A percentile compares a stretch with the other conserved stretches of the same genome.
phyloP scores from a whole-genome alignment of 2,113 vertebrate genomes.

The Cyprinodon variegatus region DNA sequence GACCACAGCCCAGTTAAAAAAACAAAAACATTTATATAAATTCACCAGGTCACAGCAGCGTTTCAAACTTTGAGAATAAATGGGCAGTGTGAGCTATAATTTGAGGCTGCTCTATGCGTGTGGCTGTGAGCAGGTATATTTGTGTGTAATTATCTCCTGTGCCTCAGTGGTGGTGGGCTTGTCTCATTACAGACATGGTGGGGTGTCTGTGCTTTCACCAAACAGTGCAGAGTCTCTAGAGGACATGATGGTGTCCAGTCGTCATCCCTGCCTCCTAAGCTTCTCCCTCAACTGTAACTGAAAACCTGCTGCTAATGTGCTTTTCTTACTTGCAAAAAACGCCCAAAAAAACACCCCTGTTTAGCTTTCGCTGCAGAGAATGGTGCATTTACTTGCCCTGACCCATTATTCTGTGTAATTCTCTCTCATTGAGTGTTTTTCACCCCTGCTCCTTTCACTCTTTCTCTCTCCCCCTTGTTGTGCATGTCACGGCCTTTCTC shows the following conservation, averaged over 20 bases:
- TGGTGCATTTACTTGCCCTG: constrained; percentile 44
- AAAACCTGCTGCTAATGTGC: constrained; percentile 59
- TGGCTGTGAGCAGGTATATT: constrained; percentile 24
- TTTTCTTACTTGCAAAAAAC: constrained; percentile 50
- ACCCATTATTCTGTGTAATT: constrained; percentile 59
- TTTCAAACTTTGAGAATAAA: constrained; percentile 25
- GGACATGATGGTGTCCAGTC: constrained; percentile 51
- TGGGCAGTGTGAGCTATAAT: background rate
- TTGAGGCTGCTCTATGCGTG: constrained; percentile 4
- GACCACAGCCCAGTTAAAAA: background rate
- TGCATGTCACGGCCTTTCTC: constrained; percentile 19
- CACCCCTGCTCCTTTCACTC: constrained; percentile 10
- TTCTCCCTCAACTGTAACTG: constrained; percentile 35
- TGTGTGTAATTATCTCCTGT: constrained; percentile 60
- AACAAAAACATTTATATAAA: background rate
- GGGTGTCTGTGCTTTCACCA: constrained; percentile 46
- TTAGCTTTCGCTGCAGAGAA: constrained; percentile 35
- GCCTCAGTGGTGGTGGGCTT: constrained; percentile 50
- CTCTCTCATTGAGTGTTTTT: constrained; percentile 25
- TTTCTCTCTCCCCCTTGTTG: constrained; percentile 4
- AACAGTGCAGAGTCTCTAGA: constrained; percentile 52
- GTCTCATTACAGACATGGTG: constrained; percentile 64
- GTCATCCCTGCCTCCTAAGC: constrained; percentile 25
- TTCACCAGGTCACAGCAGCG: background rate
- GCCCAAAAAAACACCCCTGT: constrained; percentile 44